Conservation (phyloP, 2,888 invertebrate species). For the Clanis bilineata region DNA sequence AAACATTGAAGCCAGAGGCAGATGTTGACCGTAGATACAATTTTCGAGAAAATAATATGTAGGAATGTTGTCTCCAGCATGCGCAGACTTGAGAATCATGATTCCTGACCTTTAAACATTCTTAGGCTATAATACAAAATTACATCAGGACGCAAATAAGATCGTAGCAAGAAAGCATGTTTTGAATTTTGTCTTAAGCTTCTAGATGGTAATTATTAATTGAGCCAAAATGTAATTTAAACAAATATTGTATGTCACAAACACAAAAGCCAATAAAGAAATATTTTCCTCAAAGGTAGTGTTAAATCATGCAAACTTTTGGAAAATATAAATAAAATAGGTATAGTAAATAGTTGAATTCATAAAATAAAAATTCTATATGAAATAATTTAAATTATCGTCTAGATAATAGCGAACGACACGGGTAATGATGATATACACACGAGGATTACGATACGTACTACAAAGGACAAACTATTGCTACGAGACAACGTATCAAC, state of each 20-base stretch:
- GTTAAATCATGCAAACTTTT: background rate
- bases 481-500: slow-evolving; percentile 54
- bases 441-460: slow-evolving; percentile 52
- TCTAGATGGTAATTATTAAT: slow-evolving; percentile 62
- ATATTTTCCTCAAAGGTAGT: slow-evolving; percentile 3
- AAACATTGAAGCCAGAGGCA: slow-evolving; percentile 72
- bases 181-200: slow-evolving; percentile 55
- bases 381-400: slow-evolving; percentile 34
- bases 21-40: slow-evolving; percentile 25
- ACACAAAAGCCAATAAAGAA: slow-evolving; percentile 32
- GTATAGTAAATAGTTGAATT: slow-evolving; percentile 14
- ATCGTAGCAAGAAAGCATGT: slow-evolving; percentile 63
- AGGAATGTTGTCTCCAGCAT: slow-evolving; percentile 56
- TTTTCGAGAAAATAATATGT: slow-evolving; percentile 16
- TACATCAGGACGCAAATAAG: slow-evolving; percentile 55
- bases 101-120: slow-evolving; percentile 33
- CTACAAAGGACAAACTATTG: slow-evolving; percentile 55
- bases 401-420: slow-evolving; percentile 42
- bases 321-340: background rate
- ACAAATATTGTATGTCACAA: slow-evolving; percentile 5
- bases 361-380: slow-evolving; percentile 30
- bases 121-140: slow-evolving; percentile 47
- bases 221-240: slow-evolving; percentile 75
- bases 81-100: slow-evolving; percentile 60
- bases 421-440: slow-evolving; percentile 45